A percentile compares a stretch with the other conserved stretches of the same genome.
These are phyloP conservation scores for Zhengitettix transpicula DNA, from an alignment of 2,888 invertebrate species.

Conservation along the genomic window DNA sequence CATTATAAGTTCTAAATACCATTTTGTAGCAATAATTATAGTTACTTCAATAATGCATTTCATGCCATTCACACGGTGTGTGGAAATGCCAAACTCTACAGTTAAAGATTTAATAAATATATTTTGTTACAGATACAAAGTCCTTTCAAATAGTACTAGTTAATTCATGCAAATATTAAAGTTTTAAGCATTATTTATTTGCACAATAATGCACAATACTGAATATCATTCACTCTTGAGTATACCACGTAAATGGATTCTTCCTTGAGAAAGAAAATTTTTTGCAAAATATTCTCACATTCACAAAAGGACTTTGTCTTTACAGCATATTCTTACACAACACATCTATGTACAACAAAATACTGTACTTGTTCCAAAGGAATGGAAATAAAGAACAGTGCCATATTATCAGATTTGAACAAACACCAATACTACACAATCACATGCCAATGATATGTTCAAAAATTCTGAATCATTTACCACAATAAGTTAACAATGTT, in stretches of 20 bases:
- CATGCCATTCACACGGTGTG: background rate
- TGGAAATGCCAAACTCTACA: background rate
- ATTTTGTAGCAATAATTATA: background rate
- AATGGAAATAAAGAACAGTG: background rate
- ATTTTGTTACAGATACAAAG: background rate
- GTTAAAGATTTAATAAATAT: background rate
- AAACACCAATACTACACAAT: slow-evolving; percentile 7
- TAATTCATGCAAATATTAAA: background rate
- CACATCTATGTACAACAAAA: slow-evolving; percentile 3
- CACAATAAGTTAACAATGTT: too few species aligned
- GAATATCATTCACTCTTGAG: background rate
- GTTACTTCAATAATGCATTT: background rate
- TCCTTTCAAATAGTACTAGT: background rate
- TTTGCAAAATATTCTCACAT: background rate
- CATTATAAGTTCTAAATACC: background rate
- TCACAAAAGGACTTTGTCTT: background rate
- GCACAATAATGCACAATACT: background rate
- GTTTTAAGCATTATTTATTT: background rate
- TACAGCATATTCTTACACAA: background rate
- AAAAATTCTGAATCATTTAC: background rate
- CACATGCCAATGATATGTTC: slow-evolving; percentile 10
- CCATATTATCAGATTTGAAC: slow-evolving; percentile 4
- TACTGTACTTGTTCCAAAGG: background rate
- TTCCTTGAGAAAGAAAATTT: background rate
- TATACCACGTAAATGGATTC: background rate